Conservation (phyloP, 2,888 invertebrate genomes). For the Ametastegia equiseti region DNA sequence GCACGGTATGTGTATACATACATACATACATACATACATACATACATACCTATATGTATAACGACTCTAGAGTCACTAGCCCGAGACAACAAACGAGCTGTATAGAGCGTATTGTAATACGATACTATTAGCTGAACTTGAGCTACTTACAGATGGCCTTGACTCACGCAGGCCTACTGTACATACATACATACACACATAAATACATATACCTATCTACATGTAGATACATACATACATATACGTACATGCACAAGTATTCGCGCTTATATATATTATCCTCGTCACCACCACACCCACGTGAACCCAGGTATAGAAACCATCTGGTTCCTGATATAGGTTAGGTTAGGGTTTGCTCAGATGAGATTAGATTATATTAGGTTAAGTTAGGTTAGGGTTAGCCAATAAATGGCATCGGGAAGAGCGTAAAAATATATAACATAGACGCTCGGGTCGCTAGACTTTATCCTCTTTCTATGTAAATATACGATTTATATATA, state of each 20-base stretch:
- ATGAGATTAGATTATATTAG: too few relatives aligned
- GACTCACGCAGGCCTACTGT: conserved; percentile 56
- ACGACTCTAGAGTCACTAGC: not conserved
- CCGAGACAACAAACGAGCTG: conserved; percentile 12
- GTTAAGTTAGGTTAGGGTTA: not conserved
- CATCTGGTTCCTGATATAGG: not conserved
- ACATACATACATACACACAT: not conserved
- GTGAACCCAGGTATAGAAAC: not conserved
- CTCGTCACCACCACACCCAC: not conserved
- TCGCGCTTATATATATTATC: not conserved
- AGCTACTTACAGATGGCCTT: conserved; percentile 73
- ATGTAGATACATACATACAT: not conserved
- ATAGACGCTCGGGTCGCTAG: not conserved
- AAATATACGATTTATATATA: not conserved
- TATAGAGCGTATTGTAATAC: conserved; percentile 63
- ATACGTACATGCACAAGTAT: not conserved
- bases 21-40: too few relatives aligned
- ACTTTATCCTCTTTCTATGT: not conserved
- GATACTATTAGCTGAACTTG: conserved; percentile 70
- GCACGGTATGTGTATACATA: not conserved
- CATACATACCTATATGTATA: not conserved
- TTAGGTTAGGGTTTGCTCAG: not conserved
- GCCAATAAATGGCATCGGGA: not conserved
- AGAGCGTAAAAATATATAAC: too few relatives aligned
- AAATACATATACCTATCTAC: not conserved